Base-by-base conservation (phyloP, 2,797 vertebrate species). In the Phyllotis vaccarum region DNA sequence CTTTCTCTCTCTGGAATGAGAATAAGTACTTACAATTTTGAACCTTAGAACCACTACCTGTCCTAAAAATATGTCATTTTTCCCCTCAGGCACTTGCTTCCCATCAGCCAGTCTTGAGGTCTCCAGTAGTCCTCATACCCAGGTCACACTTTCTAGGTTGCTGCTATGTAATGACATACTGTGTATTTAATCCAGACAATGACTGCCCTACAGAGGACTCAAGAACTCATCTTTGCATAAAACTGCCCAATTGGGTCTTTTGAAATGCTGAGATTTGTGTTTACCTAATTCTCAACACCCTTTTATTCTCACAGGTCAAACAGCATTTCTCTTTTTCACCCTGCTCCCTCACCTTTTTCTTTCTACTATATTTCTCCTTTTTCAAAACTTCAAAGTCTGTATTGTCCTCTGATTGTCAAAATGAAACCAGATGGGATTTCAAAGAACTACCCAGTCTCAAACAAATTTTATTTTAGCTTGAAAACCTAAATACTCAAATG, bases 11-110 rank as follows among this genome's bases (percentile, higher is more conserved):
- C 49, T 56, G 17, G n/a, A 83, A 74, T 86, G 31, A 86, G 93
- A 95, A 87, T 24, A 56, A 91, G 72, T 27, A 72, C 68, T 90
- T 40, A 56, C 19, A 31, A 64, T 58, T 91, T 89, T 74, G 86
- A 75, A 89, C 68, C 29, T 37, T 66, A 76, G 22, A 75, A 31
- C 22, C 34, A 19, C 31, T 66, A 43, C 29, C 13, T 34, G 12
- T 88, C n/a, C 74, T 62, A 40, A 37, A 82, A 2, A 8, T 68
- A 8, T 17, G 68, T 17, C 81, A 78, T 74, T 88, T 66, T 79
- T 31, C 24, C 21, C 43, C 86, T 78, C 31, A 85, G 81, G 72
- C 79, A 64, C 2, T 11, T 72, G 24, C 62, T 74, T 91, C 11
- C 17, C 66, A 80, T 19, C 49, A 89, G 46, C 31, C 62, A 31